phyloP scores from a whole-genome alignment of 2,113 vertebrate species.

The Syrmaticus mikado region DNA sequence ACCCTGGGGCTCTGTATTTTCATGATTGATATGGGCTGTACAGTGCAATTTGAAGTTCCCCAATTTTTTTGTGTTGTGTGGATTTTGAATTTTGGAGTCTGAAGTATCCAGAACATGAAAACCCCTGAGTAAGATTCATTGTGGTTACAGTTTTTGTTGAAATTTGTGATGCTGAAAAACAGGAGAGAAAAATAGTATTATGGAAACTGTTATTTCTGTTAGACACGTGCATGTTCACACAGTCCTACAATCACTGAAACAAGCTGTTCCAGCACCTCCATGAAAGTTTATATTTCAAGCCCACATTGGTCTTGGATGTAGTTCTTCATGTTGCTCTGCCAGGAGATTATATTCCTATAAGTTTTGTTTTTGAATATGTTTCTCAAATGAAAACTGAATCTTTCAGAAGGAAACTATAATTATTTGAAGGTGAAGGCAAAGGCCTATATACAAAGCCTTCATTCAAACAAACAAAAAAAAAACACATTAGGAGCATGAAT shows the following conservation, averaged over 20 bases:
- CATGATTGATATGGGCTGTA: not conserved
- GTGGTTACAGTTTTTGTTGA: not conserved
- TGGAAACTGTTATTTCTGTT: not conserved
- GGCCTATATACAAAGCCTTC: not conserved
- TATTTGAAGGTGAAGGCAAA: not conserved
- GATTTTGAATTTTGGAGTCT: not conserved
- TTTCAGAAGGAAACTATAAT: not conserved
- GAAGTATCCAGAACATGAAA: not conserved
- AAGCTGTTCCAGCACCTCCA: not conserved
- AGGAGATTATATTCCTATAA: not conserved
- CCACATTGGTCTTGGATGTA: not conserved
- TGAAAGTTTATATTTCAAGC: not conserved
- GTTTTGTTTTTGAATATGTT: not conserved
- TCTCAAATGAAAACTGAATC: not conserved
- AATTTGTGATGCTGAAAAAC: conserved; percentile 22
- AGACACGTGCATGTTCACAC: not conserved
- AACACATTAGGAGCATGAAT: not conserved
- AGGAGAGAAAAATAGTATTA: not conserved
- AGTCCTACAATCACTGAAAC: not conserved
- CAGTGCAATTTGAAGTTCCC: not conserved
- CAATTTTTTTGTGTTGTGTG: not conserved
- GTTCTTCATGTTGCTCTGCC: not conserved
- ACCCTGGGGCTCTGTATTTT: not conserved
- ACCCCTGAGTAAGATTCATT: not conserved
- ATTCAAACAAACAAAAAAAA: not conserved